Evolutionary conservation across 2,888 invertebrate species (phyloP).

Genomic region (Oxycera nigricornis): DNA sequence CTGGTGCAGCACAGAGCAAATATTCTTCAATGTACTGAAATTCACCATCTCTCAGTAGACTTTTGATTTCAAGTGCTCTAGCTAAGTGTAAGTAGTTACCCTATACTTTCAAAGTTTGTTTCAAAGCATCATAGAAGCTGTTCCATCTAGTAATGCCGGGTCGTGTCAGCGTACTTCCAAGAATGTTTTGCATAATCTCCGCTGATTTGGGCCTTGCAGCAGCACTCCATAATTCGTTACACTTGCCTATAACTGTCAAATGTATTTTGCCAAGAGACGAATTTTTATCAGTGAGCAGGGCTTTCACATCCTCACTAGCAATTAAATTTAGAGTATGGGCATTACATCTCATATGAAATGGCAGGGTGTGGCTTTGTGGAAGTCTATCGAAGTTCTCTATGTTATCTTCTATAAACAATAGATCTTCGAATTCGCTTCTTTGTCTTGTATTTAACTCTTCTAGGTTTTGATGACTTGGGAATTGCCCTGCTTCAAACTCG

Average conservation of each 20-base stretch:
- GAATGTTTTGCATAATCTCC: slow-evolving; percentile 36
- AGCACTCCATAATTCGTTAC: slow-evolving; percentile 42
- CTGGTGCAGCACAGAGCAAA: too few relatives aligned
- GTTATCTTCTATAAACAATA: too few relatives aligned
- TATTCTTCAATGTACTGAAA: too few relatives aligned
- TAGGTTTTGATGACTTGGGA: too few relatives aligned
- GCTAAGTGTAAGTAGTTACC: too few relatives aligned
- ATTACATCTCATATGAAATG: slow-evolving; percentile 31
- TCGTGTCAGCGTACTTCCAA: slow-evolving; percentile 35
- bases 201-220: slow-evolving; percentile 41
- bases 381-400: too few relatives aligned
- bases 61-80: too few relatives aligned
- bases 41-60: too few relatives aligned
- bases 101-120: slow-evolving; percentile 33
- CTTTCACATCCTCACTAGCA: slow-evolving; percentile 35
- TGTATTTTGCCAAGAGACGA: not conserved
- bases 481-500: too few relatives aligned
- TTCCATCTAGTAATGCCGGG: slow-evolving; percentile 41
- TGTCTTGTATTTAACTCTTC: too few relatives aligned
- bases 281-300: not conserved
- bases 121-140: slow-evolving; percentile 40
- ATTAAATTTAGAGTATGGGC: slow-evolving; percentile 40
- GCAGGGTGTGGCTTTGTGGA: too few relatives aligned
- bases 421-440: too few relatives aligned
- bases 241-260: slow-evolving; percentile 32